Base-by-base conservation (phyloP, 2,797 vertebrate genomes). In the Otus scops region DNA sequence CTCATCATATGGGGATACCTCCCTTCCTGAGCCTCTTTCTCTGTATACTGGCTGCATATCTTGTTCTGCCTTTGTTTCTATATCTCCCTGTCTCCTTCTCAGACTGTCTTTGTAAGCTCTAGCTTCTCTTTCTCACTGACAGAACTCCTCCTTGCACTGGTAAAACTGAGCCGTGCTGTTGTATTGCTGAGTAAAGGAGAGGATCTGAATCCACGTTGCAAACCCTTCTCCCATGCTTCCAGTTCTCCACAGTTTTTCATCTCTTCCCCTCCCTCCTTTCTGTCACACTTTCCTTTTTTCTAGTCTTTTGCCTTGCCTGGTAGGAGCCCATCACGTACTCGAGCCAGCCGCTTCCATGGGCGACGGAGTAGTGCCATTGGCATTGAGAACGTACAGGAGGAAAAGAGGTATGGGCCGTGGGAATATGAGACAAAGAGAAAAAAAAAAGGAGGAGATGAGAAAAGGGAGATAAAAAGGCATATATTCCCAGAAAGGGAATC, bases 261-360 rank as follows among this genome's bases (percentile, higher is more conserved):
- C 38, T 67, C 76, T 70, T 87, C 23, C 48, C 39, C 26, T 93
- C 54, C 53, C 61, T 68, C 67, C 61, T 82, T 82, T 77, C 92
- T 95, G 80, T 96, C 69, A 95, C 41, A 4, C 68, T 96, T 91
- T 92, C 83, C 96, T 94, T 93, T 96, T 93, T 89, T 95, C 88
- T 95, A 98, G 98, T 97, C 98, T 76, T 98, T 98, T 96, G 97
- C 97, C 91, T 96, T 98, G 74, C 97, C 97, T 91, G 96, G 97
- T 92, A 96, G 97, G 94, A 98, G 97, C 87, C 98, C 98, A 19
- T 97, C 97, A 51, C 96, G 95, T 64, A 94, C 96, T 85, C 97
- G 97, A 94, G 96, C 96, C 87, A 96, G 96, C 89, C 94, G 97
- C 67, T 97, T 97, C 78, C 97, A 96, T 2, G 97, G 97, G 53